These are phyloP conservation scores for Gymnoscopelus microlampas DNA, from an alignment of 2,797 vertebrate species.

Conservation along the genomic window DNA sequence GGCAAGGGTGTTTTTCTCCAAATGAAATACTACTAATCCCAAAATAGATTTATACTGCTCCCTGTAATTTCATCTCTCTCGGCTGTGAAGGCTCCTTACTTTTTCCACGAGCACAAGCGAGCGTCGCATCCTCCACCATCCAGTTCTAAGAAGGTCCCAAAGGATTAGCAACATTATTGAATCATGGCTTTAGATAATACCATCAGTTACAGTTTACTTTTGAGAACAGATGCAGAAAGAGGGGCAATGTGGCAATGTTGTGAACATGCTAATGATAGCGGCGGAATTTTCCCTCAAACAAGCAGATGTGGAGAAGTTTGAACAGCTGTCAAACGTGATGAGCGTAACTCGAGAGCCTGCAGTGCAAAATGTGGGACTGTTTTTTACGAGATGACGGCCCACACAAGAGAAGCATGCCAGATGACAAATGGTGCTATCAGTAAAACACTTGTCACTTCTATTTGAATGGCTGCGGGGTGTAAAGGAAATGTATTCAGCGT, in stretches of 20 bases:
- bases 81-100: constrained; percentile 70
- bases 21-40: constrained; percentile 70
- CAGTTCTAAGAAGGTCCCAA: constrained; percentile 72
- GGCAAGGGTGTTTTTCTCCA: constrained; percentile 51
- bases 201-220: constrained; percentile 81
- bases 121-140: constrained; percentile 72
- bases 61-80: constrained; percentile 65
- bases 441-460: constrained; percentile 62
- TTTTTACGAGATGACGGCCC: constrained; percentile 62
- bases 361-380: constrained; percentile 64
- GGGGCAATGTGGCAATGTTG: constrained; percentile 72
- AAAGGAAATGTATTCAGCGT: constrained; percentile 26
- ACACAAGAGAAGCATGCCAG: constrained; percentile 54
- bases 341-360: constrained; percentile 74
- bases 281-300: constrained; percentile 69
- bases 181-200: constrained; percentile 82
- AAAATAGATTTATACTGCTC: constrained; percentile 67
- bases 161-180: constrained; percentile 82
- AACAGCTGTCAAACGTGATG: constrained; percentile 80
- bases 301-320: constrained; percentile 75
- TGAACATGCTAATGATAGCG: constrained; percentile 75
- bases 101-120: constrained; percentile 72
- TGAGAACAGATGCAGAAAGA: constrained; percentile 75
- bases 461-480: constrained; percentile 44
- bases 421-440: constrained; percentile 67